Percentiles rank a stretch among this genome's conserved stretches.
Conservation (phyloP, 2,888 invertebrate genomes). For the Spisula solida region DNA sequence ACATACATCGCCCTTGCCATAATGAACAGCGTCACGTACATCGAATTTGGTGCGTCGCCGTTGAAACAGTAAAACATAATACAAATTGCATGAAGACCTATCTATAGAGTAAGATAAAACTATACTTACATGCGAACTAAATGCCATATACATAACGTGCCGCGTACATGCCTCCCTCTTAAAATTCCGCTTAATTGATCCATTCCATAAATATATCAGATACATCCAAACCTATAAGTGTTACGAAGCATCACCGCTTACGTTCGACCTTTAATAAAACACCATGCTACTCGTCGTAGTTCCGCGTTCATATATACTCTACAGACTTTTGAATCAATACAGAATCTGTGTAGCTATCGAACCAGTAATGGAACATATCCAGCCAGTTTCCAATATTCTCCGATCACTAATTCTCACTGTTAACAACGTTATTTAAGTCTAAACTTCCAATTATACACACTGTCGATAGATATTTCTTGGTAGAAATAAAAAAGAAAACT, state of each 20-base stretch:
- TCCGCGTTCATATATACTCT: not conserved
- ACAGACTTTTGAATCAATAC: constrained; percentile 18
- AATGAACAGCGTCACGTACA: too few species aligned
- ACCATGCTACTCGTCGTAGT: not conserved
- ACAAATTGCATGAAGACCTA: too few species aligned
- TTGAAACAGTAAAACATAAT: too few species aligned
- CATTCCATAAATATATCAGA: not conserved
- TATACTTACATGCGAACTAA: not conserved
- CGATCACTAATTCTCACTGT: constrained; percentile 7
- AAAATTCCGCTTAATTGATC: constrained; percentile 1
- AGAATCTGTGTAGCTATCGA: not conserved
- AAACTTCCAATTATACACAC: not conserved
- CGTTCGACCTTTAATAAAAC: not conserved
- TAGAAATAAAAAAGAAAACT: not conserved
- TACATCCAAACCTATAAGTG: not conserved
- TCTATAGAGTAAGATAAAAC: not conserved
- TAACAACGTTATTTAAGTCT: not conserved
- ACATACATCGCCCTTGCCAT: too few species aligned
- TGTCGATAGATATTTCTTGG: not conserved
- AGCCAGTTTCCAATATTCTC: not conserved
- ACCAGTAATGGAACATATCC: not conserved
- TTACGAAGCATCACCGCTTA: constrained; percentile 1
- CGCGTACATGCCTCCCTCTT: not conserved
- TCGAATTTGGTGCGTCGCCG: too few species aligned
- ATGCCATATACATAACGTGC: not conserved